These are phyloP conservation scores for Etheostoma nigrum DNA, from an alignment of 2,797 vertebrate genomes.

Conservation along the genomic window DNA sequence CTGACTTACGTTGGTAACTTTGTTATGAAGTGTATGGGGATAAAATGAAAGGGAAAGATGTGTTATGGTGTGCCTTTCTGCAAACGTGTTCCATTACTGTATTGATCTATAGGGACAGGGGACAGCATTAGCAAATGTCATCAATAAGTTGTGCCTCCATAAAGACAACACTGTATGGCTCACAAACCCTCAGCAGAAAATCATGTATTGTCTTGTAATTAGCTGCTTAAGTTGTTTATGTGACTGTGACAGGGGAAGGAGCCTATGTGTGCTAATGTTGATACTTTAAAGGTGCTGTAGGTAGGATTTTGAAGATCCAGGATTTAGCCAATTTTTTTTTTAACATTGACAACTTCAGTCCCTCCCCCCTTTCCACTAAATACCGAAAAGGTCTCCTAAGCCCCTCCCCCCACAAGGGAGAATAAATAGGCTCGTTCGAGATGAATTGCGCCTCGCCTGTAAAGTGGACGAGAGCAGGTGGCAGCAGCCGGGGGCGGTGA, in stretches of 20 bases:
- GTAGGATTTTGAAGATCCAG: too few species aligned
- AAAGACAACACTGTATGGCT: constrained; percentile 38
- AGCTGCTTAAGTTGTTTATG: constrained; percentile 64
- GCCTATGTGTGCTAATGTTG: constrained; percentile 51
- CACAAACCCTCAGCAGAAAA: constrained; percentile 38
- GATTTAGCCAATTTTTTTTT: too few species aligned
- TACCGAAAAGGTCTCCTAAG: too few species aligned
- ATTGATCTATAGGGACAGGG: constrained; percentile 66
- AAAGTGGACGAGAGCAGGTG: too few species aligned
- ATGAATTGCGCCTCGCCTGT: too few species aligned
- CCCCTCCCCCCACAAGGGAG: too few species aligned
- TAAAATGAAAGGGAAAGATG: constrained; percentile 61
- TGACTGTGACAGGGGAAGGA: constrained; percentile 34
- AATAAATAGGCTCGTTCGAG: too few species aligned
- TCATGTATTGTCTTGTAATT: constrained; percentile 63
- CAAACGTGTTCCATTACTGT: constrained; percentile 50
- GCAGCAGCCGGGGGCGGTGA: too few species aligned
- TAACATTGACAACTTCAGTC: too few species aligned
- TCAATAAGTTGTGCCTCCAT: constrained; percentile 46
- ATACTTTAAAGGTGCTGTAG: constrained; percentile 47
- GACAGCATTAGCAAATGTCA: constrained; percentile 51
- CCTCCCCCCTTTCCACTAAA: too few species aligned
- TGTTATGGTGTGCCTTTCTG: constrained; percentile 24
- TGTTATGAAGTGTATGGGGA: constrained; percentile 63
- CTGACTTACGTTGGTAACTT: constrained; percentile 76